Evolutionary conservation across 2,797 vertebrate species (phyloP), one percentile per base, ranked within the genome.

Genomic region (Phyllotis vaccarum): DNA sequence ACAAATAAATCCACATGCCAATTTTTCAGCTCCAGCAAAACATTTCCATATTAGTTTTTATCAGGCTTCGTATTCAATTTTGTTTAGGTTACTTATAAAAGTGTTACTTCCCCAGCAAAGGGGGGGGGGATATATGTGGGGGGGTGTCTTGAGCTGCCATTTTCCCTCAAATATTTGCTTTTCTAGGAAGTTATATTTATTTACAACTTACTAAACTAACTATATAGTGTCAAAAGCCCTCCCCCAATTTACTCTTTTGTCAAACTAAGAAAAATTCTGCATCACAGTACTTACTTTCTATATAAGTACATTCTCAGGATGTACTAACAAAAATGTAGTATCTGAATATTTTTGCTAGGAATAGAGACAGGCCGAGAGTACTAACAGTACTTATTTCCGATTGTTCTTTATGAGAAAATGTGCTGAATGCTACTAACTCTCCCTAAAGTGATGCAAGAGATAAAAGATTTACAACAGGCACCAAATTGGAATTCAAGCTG

Each of bases 371-470:
- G 96, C 74, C 66, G 79, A 91, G 86, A 97, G 96, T 24, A 91
- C 88, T 49, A 96, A 91, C 98, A 98, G 96, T 94, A 98, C 74
- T 92, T 96, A 96, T 91, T 96, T 96, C 97, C 98, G 97, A 98
- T 98, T 98, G 98, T 98, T 98, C 98, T 98, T 96, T 78, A 91
- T 97, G 98, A 99, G 98, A 98, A 97, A 98, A 99, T 99, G 96
- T 97, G 98, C 99, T 99, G 99, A 99, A 98, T 97, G 99, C 96
- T 98, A 98, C 99, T 99, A 99, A 99, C 98, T 97, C 93, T 95
- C 97, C 91, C 96, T 97, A 92, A 98, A 98, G 98, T 97, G 98
- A 98, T 98, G 98, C 95, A 97, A 97, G 95, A 58, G 98, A 99
- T 99, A 98, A 98, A 98, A 99, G 99, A 98, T 96, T 98, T 94